phyloP scores from a whole-genome alignment of 2,888 invertebrate genomes.

The Mimumesa dahlbomi region DNA sequence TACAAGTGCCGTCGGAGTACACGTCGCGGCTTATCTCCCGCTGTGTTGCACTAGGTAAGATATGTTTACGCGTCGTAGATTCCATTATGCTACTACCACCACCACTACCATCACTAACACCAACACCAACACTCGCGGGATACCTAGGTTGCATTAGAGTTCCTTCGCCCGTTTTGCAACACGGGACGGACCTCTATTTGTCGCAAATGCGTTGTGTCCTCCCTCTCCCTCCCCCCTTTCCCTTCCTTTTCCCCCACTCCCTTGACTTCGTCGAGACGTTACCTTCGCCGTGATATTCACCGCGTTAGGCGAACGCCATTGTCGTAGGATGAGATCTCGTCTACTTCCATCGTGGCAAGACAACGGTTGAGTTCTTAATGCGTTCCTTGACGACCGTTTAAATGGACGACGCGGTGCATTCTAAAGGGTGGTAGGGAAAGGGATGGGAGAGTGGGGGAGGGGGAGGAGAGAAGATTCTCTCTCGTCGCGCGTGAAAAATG shows the following conservation, averaged over 20 bases:
- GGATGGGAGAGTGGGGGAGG: too few species aligned
- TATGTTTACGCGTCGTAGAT: slow-evolving; percentile 57
- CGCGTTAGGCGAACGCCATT: too few species aligned
- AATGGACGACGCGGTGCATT: slow-evolving; percentile 5
- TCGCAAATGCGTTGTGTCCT: slow-evolving; percentile 19
- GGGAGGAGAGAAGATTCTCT: not conserved
- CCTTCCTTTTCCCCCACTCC: too few species aligned
- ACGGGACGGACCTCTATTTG: slow-evolving; percentile 11
- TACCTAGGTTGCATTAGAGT: slow-evolving; percentile 38
- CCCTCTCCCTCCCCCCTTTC: slow-evolving; percentile 6
- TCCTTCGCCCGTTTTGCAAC: slow-evolving; percentile 31
- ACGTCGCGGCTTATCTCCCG: slow-evolving; percentile 41
- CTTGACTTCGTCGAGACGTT: too few species aligned
- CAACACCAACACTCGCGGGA: slow-evolving; percentile 29
- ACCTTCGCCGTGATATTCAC: too few species aligned
- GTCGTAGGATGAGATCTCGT: too few species aligned
- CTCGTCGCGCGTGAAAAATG: too few species aligned
- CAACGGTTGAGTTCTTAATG: slow-evolving; percentile 23
- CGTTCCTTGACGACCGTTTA: not conserved
- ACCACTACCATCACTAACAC: too few species aligned
- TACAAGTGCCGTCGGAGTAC: slow-evolving; percentile 20
- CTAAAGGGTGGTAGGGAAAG: not conserved
- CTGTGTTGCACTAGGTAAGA: slow-evolving; percentile 33
- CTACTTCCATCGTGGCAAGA: too few species aligned
- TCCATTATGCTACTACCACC: slow-evolving; percentile 48